phyloP scores from a whole-genome alignment of 2,888 invertebrate species.

The Anoncus sp. region DNA sequence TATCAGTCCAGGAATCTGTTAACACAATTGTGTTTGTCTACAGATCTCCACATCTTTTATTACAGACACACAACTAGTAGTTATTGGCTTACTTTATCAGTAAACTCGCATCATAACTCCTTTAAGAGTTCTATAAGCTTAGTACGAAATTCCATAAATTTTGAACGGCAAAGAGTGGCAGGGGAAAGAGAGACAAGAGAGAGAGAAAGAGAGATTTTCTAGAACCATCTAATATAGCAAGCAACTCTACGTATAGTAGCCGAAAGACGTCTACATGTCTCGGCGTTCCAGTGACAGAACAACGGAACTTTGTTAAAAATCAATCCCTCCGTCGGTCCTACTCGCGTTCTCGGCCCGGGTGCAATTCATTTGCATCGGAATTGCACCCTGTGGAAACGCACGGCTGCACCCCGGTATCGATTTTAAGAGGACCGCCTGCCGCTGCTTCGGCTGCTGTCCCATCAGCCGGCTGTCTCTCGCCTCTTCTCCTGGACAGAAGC shows the following conservation, averaged over 20 bases:
- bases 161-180: too few relatives aligned
- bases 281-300: conserved; percentile 52
- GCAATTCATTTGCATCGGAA: conserved; percentile 82
- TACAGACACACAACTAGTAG: neutral
- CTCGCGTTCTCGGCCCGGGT: conserved; percentile 69
- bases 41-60: neutral
- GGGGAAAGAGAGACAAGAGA: neutral
- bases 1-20: too few relatives aligned
- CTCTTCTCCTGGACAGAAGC: conserved; percentile 81
- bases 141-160: too few relatives aligned
- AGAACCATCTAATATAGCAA: conserved; percentile 11
- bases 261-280: conserved; percentile 35
- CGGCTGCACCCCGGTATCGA: conserved; percentile 81
- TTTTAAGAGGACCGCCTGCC: conserved; percentile 81
- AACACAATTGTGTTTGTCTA: too few relatives aligned
- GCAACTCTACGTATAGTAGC: conserved; percentile 13
- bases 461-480: conserved; percentile 80
- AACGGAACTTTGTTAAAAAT: conserved; percentile 72
- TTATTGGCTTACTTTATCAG: neutral
- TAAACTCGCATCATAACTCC: neutral
- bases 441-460: conserved; percentile 72
- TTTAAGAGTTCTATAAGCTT: too few relatives aligned
- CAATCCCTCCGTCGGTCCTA: conserved; percentile 67
- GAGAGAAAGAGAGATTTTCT: neutral
- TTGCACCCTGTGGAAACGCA: conserved; percentile 78